These are phyloP conservation scores for Gambelia wislizenii DNA, from an alignment of 2,797 vertebrate species.

Conservation along the genomic window DNA sequence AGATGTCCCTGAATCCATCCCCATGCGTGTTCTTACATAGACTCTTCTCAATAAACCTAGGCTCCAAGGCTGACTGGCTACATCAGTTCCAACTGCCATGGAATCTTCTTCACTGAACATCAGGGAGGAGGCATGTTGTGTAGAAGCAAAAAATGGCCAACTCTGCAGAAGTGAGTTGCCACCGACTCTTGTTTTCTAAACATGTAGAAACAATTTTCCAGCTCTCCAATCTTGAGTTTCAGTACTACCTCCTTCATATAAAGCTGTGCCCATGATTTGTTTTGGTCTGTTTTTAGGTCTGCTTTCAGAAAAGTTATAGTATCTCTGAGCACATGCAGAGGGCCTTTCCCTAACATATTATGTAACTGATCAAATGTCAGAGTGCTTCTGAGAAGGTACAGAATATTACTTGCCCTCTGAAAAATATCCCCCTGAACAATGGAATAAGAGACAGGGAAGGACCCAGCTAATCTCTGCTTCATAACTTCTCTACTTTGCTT, in stretches of 20 bases:
- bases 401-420: neutral
- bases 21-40: neutral
- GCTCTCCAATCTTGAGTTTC: neutral
- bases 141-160: no score
- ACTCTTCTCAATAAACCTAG: neutral
- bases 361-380: neutral
- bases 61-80: neutral
- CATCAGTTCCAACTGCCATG: neutral
- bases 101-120: neutral
- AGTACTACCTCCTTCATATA: neutral
- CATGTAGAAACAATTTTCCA: neutral
- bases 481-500: neutral
- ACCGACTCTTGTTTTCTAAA: neutral
- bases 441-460: neutral
- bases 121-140: neutral
- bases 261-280: no score
- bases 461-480: neutral
- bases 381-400: neutral
- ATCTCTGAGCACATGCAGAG: neutral
- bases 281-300: neutral
- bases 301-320: neutral
- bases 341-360: neutral
- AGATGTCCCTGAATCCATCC: neutral
- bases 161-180: neutral
- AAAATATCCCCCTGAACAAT: neutral